phyloP scores from a whole-genome alignment of 2,113 vertebrate species.

The Athene cunicularia region DNA sequence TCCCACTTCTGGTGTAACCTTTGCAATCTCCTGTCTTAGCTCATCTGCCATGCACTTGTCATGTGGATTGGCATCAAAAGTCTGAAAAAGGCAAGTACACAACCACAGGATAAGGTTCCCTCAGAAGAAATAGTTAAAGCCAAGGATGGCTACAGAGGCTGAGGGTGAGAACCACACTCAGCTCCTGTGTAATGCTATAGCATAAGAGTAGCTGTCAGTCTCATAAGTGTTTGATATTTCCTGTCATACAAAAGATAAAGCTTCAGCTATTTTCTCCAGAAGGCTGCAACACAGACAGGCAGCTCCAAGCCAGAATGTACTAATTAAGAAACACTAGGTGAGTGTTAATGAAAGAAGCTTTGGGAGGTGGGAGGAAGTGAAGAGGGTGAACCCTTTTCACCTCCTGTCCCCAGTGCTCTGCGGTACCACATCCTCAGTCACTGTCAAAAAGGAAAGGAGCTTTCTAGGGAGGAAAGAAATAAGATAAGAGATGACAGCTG shows the following conservation, averaged over 20 bases:
- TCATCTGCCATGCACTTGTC: not conserved
- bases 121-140: not conserved
- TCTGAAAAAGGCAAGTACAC: not conserved
- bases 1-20: not conserved
- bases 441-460: not conserved
- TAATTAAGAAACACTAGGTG: slow-evolving; percentile 17
- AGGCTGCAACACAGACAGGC: not conserved
- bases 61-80: not conserved
- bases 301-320: not conserved
- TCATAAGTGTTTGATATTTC: not conserved
- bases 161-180: not conserved
- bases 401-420: not conserved
- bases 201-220: not conserved
- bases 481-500: not conserved
- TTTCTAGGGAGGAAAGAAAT: not conserved
- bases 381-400: not conserved
- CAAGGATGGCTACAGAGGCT: not conserved
- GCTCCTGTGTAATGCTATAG: not conserved
- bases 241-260: not conserved
- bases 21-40: not conserved
- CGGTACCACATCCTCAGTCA: not conserved
- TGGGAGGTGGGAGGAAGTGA: not conserved
- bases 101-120: not conserved
- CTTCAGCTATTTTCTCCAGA: not conserved
- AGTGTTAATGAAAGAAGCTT: not conserved